Evolutionary conservation across 2,113 vertebrate genomes (phyloP).

Genomic region (Saguinus midas): DNA sequence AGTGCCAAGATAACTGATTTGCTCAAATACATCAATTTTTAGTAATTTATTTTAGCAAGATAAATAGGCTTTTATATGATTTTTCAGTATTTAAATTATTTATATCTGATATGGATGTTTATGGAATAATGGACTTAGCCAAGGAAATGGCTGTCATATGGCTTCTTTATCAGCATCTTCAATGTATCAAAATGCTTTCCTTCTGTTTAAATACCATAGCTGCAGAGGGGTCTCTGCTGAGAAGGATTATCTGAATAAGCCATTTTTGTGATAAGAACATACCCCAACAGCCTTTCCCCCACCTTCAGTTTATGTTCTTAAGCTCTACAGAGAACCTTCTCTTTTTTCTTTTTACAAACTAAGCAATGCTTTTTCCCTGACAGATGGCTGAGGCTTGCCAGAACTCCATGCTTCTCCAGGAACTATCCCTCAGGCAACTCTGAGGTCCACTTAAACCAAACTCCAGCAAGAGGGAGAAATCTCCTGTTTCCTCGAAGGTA

Average conservation of each 20-base stretch:
- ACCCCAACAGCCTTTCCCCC: neutral
- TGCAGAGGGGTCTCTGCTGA: neutral
- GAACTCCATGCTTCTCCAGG: constrained; percentile 34
- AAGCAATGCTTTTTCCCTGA: neutral
- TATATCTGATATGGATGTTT: neutral
- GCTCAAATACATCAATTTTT: neutral
- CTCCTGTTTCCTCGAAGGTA: neutral
- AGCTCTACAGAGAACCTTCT: neutral
- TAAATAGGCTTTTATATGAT: neutral
- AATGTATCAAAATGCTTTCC: neutral
- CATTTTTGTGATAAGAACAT: constrained; percentile 23
- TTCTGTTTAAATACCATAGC: neutral
- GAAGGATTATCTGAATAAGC: neutral
- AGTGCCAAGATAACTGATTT: neutral
- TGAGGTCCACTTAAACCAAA: neutral
- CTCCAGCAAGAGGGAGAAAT: constrained; percentile 6
- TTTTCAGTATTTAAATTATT: neutral
- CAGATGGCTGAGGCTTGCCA: constrained; percentile 49
- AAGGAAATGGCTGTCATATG: neutral
- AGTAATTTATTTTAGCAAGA: constrained; percentile 19
- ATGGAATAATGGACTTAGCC: neutral
- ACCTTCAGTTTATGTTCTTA: neutral
- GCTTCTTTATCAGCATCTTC: neutral
- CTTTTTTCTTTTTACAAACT: constrained; percentile 34
- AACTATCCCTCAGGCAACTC: constrained; percentile 25